Evolutionary conservation across 2,113 vertebrate genomes (phyloP).

Genomic region (Lamprotornis superbus): DNA sequence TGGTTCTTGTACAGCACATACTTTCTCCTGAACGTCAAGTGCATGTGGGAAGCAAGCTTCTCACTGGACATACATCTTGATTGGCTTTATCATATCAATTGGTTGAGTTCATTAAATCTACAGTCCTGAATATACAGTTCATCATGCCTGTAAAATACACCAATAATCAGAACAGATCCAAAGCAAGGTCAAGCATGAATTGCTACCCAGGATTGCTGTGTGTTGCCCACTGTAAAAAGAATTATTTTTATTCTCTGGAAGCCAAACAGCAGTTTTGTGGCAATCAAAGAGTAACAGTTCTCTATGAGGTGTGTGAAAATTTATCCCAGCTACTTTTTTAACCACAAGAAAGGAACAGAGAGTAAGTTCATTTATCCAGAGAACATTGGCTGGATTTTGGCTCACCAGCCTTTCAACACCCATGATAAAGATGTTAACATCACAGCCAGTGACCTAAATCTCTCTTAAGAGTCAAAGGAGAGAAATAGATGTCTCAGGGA

Average conservation of each 20-base stretch:
- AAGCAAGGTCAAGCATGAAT: not conserved
- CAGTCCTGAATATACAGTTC: not conserved
- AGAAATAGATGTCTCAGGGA: not conserved
- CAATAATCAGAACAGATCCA: not conserved
- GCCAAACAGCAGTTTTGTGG: not conserved
- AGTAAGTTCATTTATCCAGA: not conserved
- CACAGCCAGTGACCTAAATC: not conserved
- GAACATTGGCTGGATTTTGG: not conserved
- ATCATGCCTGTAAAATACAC: not conserved
- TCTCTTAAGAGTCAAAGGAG: not conserved
- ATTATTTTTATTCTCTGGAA: not conserved
- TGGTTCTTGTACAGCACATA: not conserved
- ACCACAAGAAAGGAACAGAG: not conserved
- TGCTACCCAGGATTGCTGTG: not conserved
- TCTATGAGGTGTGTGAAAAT: not conserved
- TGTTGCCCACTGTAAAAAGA: not conserved
- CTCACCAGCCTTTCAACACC: not conserved
- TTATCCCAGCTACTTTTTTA: not conserved
- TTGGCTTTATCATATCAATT: not conserved
- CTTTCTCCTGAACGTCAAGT: not conserved
- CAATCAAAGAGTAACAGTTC: not conserved
- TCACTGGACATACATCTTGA: not conserved
- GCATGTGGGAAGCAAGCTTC: not conserved
- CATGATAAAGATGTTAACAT: slow-evolving; percentile 17
- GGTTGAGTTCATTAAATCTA: not conserved